Percentiles rank a stretch among this genome's conserved stretches.
Evolutionary conservation across 2,113 vertebrate genomes (phyloP).

Genomic region (Dendropsophus ebraccatus): DNA sequence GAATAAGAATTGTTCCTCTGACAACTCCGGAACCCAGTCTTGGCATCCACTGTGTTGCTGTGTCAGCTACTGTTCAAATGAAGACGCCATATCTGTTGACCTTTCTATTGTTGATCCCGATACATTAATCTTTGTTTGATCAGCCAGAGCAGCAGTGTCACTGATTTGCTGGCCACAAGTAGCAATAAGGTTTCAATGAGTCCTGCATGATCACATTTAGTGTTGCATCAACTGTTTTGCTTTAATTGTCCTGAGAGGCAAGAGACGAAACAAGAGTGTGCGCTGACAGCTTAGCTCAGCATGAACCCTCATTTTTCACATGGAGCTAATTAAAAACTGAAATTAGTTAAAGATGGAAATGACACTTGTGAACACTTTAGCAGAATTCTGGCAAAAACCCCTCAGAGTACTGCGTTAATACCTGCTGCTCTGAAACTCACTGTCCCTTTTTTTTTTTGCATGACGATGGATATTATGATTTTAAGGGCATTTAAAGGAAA

Average conservation of each 20-base stretch:
- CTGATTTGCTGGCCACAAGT: constrained; percentile 61
- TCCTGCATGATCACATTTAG: constrained; percentile 68
- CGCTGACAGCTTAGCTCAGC: constrained; percentile 83
- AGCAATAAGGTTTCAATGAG: constrained; percentile 57
- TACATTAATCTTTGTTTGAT: constrained; percentile 61
- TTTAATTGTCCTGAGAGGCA: constrained; percentile 82
- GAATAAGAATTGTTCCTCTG: background rate
- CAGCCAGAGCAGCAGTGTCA: constrained; percentile 57
- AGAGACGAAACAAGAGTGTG: constrained; percentile 81
- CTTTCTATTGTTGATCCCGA: constrained; percentile 56
- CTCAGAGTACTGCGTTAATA: constrained; percentile 78
- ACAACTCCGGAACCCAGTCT: no score
- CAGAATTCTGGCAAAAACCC: constrained; percentile 82
- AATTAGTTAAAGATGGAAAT: constrained; percentile 91
- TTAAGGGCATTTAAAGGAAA: constrained; percentile 74
- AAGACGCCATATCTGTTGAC: constrained; percentile 31
- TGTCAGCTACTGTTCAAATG: constrained; percentile 12
- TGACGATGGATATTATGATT: constrained; percentile 82
- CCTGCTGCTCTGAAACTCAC: constrained; percentile 83
- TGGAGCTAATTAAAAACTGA: constrained; percentile 88
- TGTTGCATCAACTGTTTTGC: constrained; percentile 70
- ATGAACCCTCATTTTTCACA: constrained; percentile 83
- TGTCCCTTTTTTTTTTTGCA: constrained; percentile 81
- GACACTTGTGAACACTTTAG: constrained; percentile 86
- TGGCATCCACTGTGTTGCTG: background rate